Evolutionary conservation across 2,888 invertebrate species (phyloP), one percentile per base, ranked within the genome.

Genomic region (Cinara cedri): DNA sequence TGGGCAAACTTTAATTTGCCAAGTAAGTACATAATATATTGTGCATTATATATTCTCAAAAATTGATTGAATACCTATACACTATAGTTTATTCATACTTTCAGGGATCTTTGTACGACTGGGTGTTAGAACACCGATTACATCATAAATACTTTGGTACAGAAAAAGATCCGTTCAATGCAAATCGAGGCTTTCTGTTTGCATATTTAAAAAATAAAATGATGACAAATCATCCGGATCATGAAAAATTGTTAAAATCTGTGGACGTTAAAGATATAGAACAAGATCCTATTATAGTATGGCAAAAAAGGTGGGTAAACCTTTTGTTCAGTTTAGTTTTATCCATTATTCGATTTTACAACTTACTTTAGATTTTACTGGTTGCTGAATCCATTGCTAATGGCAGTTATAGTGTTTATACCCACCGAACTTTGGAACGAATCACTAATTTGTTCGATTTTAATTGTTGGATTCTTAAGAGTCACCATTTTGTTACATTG

Each of bases 81-180:
- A 13, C 0, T 10, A 34, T 34, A 70, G 42, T n/a, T 6, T 14
- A 19, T 21, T 49, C 66, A 14, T 34, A 34, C 78, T 86, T 86
- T 16, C 84, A 94, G 93, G 95, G 95, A 81, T 87, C 92, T 16
- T 91, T 96, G 83, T 93, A 94, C 86, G 90, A 93, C 83, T 96
- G 95, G 94, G 93, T 93, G 0, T 88, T 90, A 76, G 87, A 90
- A 82, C 96, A 96, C 86, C 89, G 95, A 72, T 86, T 95, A 14
- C 96, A 96, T 84, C 96, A 96, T 85, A 82, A 82, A 70, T 95
- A 96, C 84, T 96, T 96, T 85, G 91, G 90, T 16, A 93, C 94
- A 0, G 90, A 91, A 51, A 88, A 90, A 72, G 96, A 96, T 85
- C 95, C 94, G 0, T 94, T 90, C 85, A 91, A 94, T 85, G 90